These are phyloP conservation scores for Dynastes hyllus DNA, from an alignment of 2,888 invertebrate genomes.

Conservation along the genomic window DNA sequence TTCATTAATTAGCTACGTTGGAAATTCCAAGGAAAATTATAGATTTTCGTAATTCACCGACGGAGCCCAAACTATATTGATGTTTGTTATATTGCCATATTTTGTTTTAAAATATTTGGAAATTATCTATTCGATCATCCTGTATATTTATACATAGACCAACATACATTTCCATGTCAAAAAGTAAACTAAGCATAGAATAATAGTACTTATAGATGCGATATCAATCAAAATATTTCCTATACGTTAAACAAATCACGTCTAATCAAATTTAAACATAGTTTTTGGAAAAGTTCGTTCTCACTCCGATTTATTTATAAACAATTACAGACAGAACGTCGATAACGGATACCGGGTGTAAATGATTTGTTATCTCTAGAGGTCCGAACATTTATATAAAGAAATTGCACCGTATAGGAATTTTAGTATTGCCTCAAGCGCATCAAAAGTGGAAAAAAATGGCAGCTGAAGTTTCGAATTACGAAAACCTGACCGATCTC, in stretches of 20 bases:
- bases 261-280: constrained; percentile 3
- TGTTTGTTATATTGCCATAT: too few relatives aligned
- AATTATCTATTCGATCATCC: too few relatives aligned
- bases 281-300: constrained; percentile 29
- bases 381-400: constrained; percentile 34
- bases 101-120: too few relatives aligned
- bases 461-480: constrained; percentile 36
- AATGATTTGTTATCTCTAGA: constrained; percentile 34
- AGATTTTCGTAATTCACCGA: too few relatives aligned
- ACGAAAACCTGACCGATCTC: constrained; percentile 46
- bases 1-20: too few relatives aligned
- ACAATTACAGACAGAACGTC: constrained; percentile 12
- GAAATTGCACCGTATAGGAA: background rate
- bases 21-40: too few relatives aligned
- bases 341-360: constrained; percentile 26
- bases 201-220: background rate
- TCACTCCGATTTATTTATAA: constrained; percentile 10
- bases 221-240: background rate
- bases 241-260: background rate
- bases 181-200: too few relatives aligned
- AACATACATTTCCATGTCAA: too few relatives aligned
- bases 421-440: constrained; percentile 12
- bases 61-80: too few relatives aligned
- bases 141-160: too few relatives aligned
- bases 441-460: constrained; percentile 15